Evolutionary conservation across 2,113 vertebrate species (phyloP).

Genomic region (Corythornis madagascariensis): DNA sequence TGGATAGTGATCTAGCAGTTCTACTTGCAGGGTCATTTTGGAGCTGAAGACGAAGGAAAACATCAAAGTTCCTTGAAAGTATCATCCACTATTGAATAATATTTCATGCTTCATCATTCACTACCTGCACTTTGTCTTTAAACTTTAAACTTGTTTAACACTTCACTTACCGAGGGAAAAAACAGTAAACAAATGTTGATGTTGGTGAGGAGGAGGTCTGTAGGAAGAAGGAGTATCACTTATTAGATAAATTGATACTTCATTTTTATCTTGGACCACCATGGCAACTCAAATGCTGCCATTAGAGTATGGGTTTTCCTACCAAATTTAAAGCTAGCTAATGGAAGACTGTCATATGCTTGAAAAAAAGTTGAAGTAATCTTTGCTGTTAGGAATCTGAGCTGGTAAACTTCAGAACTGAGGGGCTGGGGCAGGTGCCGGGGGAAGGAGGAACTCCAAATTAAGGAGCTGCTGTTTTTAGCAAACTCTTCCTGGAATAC

Average conservation of each 20-base stretch:
- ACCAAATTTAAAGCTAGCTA: background rate
- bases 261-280: background rate
- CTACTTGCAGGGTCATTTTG: background rate
- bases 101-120: background rate
- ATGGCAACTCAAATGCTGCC: background rate
- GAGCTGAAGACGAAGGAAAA: background rate
- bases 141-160: background rate
- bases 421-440: background rate
- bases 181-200: background rate
- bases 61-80: background rate
- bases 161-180: background rate
- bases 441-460: background rate
- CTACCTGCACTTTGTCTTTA: background rate
- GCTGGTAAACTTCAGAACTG: background rate
- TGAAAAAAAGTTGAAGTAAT: background rate
- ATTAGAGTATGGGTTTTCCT: background rate
- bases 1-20: background rate
- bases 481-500: background rate
- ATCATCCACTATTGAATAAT: background rate
- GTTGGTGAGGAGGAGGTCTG: background rate
- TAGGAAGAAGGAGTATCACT: background rate
- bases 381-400: background rate
- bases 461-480: conserved; percentile 3
- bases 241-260: background rate
- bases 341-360: background rate